Evolutionary conservation across 2,888 invertebrate species (phyloP), one percentile per base, ranked within the genome.

Genomic region (Phorcus lineatus): DNA sequence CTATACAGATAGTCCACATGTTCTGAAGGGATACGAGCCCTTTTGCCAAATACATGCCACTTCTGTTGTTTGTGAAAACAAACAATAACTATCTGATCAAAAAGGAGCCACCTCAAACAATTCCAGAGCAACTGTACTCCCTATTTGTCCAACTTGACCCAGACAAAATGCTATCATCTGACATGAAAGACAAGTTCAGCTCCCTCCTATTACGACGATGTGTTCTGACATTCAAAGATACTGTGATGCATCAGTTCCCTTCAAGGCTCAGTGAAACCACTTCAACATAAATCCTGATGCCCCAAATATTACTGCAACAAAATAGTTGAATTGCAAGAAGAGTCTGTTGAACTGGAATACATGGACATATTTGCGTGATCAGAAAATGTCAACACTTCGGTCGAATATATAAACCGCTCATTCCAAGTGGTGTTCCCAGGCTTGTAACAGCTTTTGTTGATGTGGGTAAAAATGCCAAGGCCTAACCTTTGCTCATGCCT

Each of bases 271-370:
- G 81, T 83, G 17, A 83, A 81, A 70, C 86, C 86, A 13, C 86
- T 86, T 9, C 86, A 86, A 78, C 70, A 84, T 16, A 87, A 88
- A 77, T 86, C 86, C 17, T 40, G 85, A 9, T 40, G 86, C 4
- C 86, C 87, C 2, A 84, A 85, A 47, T 86, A 88, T 74, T 67
- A 83, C n/a, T 57, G 82, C 1, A 81, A 87, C 66, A 82, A 83
- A 24, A 78, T 87, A 1, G 79, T 77, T 9, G 81, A 84, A 54
- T 76, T 88, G 13, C 86, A 86, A n/a, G n/a, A n/a, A n/a, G n/a
- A n/a, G n/a, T 86, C 82, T 81, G 82, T 86, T 78, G 84, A 85
- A n/a, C 81, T 88, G 11, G 87, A 89, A 78, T 9, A 24, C 0
- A n/a, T 74, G 22, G 80, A 81, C 11, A 82, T 85, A 0, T 83